These are phyloP conservation scores for Ceratosolen solmsi DNA, from an alignment of 1,140 invertebrate species.

Conservation along the genomic window DNA sequence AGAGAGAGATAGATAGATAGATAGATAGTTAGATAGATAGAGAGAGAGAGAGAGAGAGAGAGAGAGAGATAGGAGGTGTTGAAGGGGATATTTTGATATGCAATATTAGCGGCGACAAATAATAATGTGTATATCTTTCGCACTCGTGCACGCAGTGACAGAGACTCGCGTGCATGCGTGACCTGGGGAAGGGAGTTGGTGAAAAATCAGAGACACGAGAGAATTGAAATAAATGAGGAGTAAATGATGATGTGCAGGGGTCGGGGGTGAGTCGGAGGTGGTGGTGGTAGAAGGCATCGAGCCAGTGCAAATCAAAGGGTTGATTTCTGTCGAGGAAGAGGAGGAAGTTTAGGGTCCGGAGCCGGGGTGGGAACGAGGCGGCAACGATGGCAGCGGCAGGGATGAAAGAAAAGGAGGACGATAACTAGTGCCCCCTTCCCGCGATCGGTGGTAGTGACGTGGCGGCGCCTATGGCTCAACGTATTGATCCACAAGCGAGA, in stretches of 20 bases:
- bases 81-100: neutral
- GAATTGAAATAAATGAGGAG: conserved; percentile 11
- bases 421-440: conserved; percentile 16
- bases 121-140: neutral
- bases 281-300: neutral
- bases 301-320: conserved; percentile 17
- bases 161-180: neutral
- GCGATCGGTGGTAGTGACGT: neutral
- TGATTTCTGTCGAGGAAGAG: neutral
- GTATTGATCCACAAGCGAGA: conserved; percentile 62
- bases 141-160: no score
- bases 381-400: neutral
- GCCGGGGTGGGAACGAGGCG: neutral
- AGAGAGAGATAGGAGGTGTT: neutral
- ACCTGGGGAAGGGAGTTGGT: neutral
- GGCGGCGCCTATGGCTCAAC: conserved; percentile 42
- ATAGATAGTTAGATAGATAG: neutral
- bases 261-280: neutral
- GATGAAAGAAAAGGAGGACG: conserved; percentile 23
- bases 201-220: neutral
- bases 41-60: conserved; percentile 2
- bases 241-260: neutral
- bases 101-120: neutral
- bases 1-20: neutral
- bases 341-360: neutral